Evolutionary conservation across 2,888 invertebrate genomes (phyloP).

Genomic region (Onthophagus sagittarius): DNA sequence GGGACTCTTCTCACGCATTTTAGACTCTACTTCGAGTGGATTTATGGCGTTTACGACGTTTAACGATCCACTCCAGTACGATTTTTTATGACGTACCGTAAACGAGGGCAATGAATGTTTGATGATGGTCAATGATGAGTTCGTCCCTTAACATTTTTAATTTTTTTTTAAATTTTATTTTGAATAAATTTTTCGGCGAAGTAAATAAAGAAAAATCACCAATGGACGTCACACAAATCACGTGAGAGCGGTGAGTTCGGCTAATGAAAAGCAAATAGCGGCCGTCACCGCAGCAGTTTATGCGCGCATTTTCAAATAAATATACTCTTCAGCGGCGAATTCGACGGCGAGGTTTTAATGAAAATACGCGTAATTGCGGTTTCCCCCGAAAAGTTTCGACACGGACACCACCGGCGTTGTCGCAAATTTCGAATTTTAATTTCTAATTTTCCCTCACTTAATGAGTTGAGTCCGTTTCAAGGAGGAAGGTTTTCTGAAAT

Average conservation of each 20-base stretch:
- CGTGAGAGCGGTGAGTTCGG: neutral
- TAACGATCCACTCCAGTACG: neutral
- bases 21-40: neutral
- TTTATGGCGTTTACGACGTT: neutral
- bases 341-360: neutral
- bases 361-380: neutral
- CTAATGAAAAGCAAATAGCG: neutral
- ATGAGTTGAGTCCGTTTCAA: neutral
- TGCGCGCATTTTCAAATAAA: neutral
- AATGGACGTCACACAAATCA: neutral
- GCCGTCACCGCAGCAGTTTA: neutral
- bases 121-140: neutral
- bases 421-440: neutral
- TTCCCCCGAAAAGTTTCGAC: neutral
- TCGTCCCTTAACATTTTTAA: neutral
- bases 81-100: neutral
- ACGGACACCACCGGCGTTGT: neutral
- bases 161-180: neutral
- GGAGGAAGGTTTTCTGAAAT: too few species aligned
- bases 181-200: neutral
- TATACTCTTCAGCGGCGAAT: neutral
- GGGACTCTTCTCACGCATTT: neutral
- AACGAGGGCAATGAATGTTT: neutral
- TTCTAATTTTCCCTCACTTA: neutral
- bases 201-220: neutral